phyloP scores from a whole-genome alignment of 2,888 invertebrate genomes.

The Dilophus febrilis region DNA sequence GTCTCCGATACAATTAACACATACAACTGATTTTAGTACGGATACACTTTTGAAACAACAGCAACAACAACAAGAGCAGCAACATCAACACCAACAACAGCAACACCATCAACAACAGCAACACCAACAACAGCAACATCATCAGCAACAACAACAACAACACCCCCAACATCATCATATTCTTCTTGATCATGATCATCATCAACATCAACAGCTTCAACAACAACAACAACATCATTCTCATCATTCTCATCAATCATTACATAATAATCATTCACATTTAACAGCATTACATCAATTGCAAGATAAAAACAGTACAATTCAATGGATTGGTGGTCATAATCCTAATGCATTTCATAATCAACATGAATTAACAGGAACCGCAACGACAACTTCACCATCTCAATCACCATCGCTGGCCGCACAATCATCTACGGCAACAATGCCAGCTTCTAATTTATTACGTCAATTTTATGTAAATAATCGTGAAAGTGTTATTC shows the following conservation, averaged over 20 bases:
- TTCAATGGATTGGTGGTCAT: constrained; percentile 84
- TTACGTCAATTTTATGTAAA: constrained; percentile 82
- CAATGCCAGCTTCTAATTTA: constrained; percentile 75
- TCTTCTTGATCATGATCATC: too few relatives aligned
- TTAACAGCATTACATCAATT: too few relatives aligned
- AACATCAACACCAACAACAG: constrained; percentile 20
- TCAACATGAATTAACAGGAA: too few relatives aligned
- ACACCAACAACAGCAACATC: constrained; percentile 14
- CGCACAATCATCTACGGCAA: constrained; percentile 33
- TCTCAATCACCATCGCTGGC: constrained; percentile 37
- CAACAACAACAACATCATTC: too few relatives aligned
- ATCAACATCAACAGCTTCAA: constrained; percentile 19
- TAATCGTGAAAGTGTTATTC: constrained; percentile 86
- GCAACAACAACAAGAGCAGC: constrained; percentile 61
- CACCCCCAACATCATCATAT: too few relatives aligned
- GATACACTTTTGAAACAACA: constrained; percentile 78
- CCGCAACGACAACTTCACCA: too few relatives aligned
- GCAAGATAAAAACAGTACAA: constrained; percentile 42
- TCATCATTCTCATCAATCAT: neutral
- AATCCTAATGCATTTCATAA: constrained; percentile 34
- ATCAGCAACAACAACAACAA: constrained; percentile 16
- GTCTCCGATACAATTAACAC: neutral
- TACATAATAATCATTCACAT: constrained; percentile 15
- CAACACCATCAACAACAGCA: too few relatives aligned
- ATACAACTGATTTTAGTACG: constrained; percentile 50